These are phyloP conservation scores for Atta colombica DNA, from an alignment of 1,140 invertebrate genomes.

Conservation along the genomic window DNA sequence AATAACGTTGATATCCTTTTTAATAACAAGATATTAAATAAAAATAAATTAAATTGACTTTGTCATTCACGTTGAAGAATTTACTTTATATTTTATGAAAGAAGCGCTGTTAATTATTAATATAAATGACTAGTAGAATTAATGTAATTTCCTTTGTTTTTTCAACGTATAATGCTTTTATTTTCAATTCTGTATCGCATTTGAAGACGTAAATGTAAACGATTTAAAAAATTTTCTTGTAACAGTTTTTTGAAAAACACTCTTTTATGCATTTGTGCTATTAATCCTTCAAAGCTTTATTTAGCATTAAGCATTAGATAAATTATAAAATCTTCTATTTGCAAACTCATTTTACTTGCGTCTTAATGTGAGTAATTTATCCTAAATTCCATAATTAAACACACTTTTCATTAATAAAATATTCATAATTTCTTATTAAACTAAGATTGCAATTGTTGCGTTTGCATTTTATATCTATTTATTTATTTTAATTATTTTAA, in stretches of 20 bases:
- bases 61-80: neutral
- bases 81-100: conserved; percentile 2
- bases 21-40: neutral
- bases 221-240: conserved; percentile 13
- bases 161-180: neutral
- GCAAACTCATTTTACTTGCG: neutral
- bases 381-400: conserved; percentile 23
- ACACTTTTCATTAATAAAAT: conserved; percentile 5
- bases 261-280: conserved; percentile 1
- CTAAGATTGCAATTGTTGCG: neutral
- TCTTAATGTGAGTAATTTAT: conserved; percentile 11
- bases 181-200: neutral
- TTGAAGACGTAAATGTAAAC: conserved; percentile 7
- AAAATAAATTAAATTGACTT: neutral
- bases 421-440: conserved; percentile 6
- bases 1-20: neutral
- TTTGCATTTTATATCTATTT: neutral
- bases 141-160: neutral
- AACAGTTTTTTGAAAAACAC: neutral
- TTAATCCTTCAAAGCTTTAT: conserved; percentile 18
- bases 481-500: conserved; percentile 1
- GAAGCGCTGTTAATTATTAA: neutral
- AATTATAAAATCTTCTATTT: conserved; percentile 28
- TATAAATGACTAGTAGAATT: neutral
- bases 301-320: neutral